Percentiles rank a stretch among this genome's conserved stretches.
These are phyloP conservation scores for Muscicapa comitata DNA, from an alignment of 2,797 vertebrate genomes.

Conservation along the genomic window DNA sequence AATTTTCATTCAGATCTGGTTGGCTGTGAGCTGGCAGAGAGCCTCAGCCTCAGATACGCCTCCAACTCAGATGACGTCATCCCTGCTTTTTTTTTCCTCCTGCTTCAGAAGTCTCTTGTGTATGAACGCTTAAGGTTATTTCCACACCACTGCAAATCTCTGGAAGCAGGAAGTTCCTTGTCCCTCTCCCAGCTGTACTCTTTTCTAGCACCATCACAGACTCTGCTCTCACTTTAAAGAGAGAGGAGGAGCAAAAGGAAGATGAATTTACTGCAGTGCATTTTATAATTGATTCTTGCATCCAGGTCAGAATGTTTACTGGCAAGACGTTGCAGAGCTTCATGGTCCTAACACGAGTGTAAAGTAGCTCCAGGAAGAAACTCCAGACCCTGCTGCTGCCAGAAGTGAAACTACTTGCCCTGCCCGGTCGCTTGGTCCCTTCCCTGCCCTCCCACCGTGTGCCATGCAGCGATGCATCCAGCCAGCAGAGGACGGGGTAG, in stretches of 20 bases:
- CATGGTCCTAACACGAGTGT: background rate
- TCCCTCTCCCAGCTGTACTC: background rate
- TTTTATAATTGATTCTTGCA: slow-evolving; percentile 25
- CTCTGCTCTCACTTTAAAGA: slow-evolving; percentile 12
- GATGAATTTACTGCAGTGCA: slow-evolving; percentile 55
- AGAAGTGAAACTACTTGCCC: slow-evolving; percentile 20
- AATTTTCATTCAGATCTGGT: slow-evolving; percentile 72
- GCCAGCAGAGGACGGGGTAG: slow-evolving; percentile 44
- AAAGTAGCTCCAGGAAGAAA: slow-evolving; percentile 1
- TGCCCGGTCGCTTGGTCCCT: background rate
- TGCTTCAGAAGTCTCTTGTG: background rate
- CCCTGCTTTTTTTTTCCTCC: background rate
- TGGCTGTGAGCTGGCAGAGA: slow-evolving; percentile 60
- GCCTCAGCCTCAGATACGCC: slow-evolving; percentile 62
- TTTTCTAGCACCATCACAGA: background rate
- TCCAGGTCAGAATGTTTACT: background rate
- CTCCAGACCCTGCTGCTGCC: background rate
- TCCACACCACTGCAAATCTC: background rate
- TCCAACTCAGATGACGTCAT: slow-evolving; percentile 71
- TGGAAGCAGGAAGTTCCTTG: background rate
- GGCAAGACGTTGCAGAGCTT: background rate
- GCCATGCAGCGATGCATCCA: background rate
- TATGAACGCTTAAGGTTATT: slow-evolving; percentile 4
- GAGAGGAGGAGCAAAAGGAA: slow-evolving; percentile 52
- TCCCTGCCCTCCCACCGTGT: slow-evolving; percentile 14